Evolutionary conservation across 2,797 vertebrate genomes (phyloP).

Genomic region (Hoplostethus mediterraneus): DNA sequence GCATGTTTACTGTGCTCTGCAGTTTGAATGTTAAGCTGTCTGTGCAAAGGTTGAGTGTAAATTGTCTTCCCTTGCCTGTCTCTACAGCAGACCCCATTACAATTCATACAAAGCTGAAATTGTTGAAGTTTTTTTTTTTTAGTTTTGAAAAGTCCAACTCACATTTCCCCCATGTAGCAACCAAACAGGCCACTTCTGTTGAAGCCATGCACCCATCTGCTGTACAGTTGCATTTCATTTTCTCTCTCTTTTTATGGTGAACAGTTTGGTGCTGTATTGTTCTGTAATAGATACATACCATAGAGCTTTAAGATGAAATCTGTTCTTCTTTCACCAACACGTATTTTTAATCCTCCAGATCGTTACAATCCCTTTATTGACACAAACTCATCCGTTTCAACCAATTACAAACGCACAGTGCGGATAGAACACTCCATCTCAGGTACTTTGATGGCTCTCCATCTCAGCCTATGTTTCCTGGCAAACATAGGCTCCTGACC

Average conservation of each 20-base stretch:
- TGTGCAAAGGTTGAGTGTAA: conserved; percentile 32
- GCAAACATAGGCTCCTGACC: conserved; percentile 82
- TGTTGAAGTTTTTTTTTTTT: conserved; percentile 7
- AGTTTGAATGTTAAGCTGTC: conserved; percentile 51
- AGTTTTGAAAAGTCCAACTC: conserved; percentile 2
- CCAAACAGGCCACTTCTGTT: conserved; percentile 10
- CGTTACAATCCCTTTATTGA: conserved; percentile 92
- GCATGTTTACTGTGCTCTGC: conserved; percentile 67
- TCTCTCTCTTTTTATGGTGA: conserved; percentile 31
- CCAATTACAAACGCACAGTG: conserved; percentile 90
- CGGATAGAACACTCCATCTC: conserved; percentile 90
- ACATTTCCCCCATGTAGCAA: conserved; percentile 16
- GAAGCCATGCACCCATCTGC: conserved; percentile 36
- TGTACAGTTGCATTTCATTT: conserved; percentile 27
- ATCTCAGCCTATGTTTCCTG: conserved; percentile 81
- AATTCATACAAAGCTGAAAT: conserved; percentile 34
- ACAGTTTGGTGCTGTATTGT: conserved; percentile 55
- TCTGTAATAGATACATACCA: conserved; percentile 53
- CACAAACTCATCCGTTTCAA: conserved; percentile 89
- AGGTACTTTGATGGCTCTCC: conserved; percentile 90
- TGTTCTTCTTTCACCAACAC: conserved; percentile 81
- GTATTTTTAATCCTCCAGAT: conserved; percentile 92
- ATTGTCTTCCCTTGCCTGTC: conserved; percentile 32
- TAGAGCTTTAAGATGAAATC: conserved; percentile 68
- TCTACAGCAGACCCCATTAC: conserved; percentile 18